Percentiles rank a stretch among this genome's conserved stretches.
Conservation (phyloP, 37 sponge, comb jelly and placozoan species). For the Spongilla lacustris region DNA sequence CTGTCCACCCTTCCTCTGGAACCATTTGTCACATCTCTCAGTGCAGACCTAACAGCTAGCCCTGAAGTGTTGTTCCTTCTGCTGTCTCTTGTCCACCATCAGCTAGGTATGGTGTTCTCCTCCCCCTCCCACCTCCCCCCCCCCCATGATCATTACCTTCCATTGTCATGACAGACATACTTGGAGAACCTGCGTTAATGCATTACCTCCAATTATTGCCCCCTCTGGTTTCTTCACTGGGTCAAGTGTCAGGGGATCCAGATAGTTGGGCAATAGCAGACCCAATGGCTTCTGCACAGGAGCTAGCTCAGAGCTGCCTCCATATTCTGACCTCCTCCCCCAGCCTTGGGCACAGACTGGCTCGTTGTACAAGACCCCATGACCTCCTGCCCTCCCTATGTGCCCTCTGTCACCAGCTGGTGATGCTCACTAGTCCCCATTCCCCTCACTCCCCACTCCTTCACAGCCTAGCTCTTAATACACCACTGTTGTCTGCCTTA, state of each 20-base stretch:
- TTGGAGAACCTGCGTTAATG: neutral
- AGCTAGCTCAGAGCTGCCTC: neutral
- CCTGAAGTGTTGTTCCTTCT: conserved; percentile 13
- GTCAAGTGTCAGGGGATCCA: neutral
- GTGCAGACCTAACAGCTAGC: neutral
- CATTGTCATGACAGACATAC: neutral
- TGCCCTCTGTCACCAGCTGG: conserved; percentile 44
- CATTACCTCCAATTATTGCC: neutral
- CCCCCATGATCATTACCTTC: neutral
- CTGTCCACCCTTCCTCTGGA: conserved; percentile 12
- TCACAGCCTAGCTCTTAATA: conserved; percentile 17
- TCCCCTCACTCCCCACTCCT: conserved; percentile 10
- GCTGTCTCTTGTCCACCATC: conserved; percentile 21
- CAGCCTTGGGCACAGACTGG: neutral
- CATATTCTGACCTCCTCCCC: neutral
- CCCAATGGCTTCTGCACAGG: neutral
- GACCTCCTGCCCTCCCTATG: conserved; percentile 10
- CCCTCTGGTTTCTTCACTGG: neutral
- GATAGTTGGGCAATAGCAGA: neutral
- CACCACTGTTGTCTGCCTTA: conserved; percentile 18
- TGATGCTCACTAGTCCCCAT: neutral
- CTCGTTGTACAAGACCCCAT: neutral
- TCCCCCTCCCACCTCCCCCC: neutral
- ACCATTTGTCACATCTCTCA: conserved; percentile 3
- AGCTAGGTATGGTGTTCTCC: neutral